Base-by-base conservation (phyloP, 2,888 invertebrate genomes). In the Hirtodrosophila confusa region DNA sequence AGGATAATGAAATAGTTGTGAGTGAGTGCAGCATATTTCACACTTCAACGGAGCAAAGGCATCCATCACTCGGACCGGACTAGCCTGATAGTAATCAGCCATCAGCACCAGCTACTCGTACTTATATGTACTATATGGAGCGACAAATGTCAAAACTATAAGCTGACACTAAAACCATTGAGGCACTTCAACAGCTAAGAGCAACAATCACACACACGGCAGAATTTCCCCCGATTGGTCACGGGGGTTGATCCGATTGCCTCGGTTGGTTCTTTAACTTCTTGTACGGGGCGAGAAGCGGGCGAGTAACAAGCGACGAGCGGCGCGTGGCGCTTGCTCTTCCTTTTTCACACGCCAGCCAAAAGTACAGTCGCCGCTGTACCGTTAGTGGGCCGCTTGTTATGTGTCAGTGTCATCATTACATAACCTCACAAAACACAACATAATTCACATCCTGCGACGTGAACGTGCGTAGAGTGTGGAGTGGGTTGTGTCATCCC, bases 391-490 rank as follows among this genome's bases (percentile, higher is more conserved):
- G 41, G 51, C 8, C 27, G 68, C 48, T 53, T 61, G 56, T 63
- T 53, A 6, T 64, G 31, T 58, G 66, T 45, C 45, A 62, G 69
- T 76, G 77, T 71, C 84, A 85, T 82, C 71, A 77, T 75, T 71
- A 88, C 86, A 88, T 77, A 88, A 88, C 85, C 83, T 85, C 86
- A 88, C 78, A 80, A 84, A 75, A 71, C 76, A 79, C 78, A 84
- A 80, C 88, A 89, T 90, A 90, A 90, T 90, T 89, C 89, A 89
- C 90, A 90, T 88, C 88, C 84, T 50, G 60, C 23, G 61, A 75
- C 76, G 82, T 69, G 79, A 68, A 73, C 74, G 74, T 68, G 75
- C 57, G 56, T 61, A 43, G 36, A 44, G 63, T 37, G 49, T 35
- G 27, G 29, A 31, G 35, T 57, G 49, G 17, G 35, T 24, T 8